Percentiles rank a stretch among this genome's conserved stretches.
These are phyloP conservation scores for Hydrotaea diabolus DNA, from an alignment of 2,888 invertebrate genomes.

Conservation along the genomic window DNA sequence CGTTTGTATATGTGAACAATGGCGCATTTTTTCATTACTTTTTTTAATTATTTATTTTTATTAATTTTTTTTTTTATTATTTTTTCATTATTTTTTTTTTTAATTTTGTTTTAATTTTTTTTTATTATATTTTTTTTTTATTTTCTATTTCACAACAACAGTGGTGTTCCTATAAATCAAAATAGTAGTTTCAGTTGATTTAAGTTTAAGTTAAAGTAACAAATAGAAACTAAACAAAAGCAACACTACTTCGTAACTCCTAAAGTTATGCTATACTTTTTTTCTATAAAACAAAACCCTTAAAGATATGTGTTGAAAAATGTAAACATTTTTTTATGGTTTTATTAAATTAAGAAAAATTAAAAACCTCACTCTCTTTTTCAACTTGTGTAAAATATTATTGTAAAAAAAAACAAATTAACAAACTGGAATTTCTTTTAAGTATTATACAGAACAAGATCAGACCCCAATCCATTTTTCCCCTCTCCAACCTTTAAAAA, in stretches of 20 bases:
- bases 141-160: slow-evolving; percentile 29
- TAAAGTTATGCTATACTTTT: slow-evolving; percentile 38
- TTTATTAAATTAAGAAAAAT: background rate
- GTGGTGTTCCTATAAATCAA: slow-evolving; percentile 66
- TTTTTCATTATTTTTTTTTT: too few species aligned
- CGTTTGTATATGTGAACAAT: too few species aligned
- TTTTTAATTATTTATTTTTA: too few species aligned
- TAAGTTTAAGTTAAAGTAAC: slow-evolving; percentile 36
- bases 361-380: background rate
- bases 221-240: background rate
- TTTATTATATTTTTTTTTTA: too few species aligned
- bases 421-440: slow-evolving; percentile 36
- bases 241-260: slow-evolving; percentile 36
- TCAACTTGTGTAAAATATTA: slow-evolving; percentile 49
- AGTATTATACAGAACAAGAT: background rate
- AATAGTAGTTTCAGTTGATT: slow-evolving; percentile 64
- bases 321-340: background rate
- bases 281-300: slow-evolving; percentile 35
- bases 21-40: too few species aligned
- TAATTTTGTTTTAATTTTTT: too few species aligned
- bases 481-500: slow-evolving; percentile 8
- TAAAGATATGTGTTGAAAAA: slow-evolving; percentile 41
- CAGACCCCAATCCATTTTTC: too few species aligned
- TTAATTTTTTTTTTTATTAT: too few species aligned
- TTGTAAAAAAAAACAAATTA: slow-evolving; percentile 26